Evolutionary conservation across 2,888 invertebrate genomes (phyloP).

Genomic region (Podotricha telesiphe): DNA sequence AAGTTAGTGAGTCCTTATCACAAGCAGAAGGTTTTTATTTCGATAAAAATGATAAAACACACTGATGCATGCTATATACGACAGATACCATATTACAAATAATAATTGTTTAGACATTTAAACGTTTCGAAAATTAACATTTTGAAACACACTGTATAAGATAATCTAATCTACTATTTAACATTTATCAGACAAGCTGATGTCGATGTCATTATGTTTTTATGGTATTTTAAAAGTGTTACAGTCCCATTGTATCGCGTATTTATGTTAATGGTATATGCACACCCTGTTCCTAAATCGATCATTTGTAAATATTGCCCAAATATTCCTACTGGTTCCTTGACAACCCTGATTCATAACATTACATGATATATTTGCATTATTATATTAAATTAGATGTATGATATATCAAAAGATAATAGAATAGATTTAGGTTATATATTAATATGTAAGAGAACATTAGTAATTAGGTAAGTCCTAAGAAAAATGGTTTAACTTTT

Average conservation of each 20-base stretch:
- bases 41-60: neutral
- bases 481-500: slow-evolving; percentile 61
- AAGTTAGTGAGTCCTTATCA: neutral
- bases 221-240: slow-evolving; percentile 30
- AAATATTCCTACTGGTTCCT: neutral
- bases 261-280: slow-evolving; percentile 24
- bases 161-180: slow-evolving; percentile 5
- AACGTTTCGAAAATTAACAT: neutral
- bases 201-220: slow-evolving; percentile 26
- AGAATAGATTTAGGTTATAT: neutral
- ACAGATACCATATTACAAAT: neutral
- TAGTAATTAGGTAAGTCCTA: neutral
- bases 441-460: neutral
- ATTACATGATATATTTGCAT: slow-evolving; percentile 6
- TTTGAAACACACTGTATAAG: neutral
- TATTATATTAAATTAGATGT: slow-evolving; percentile 1
- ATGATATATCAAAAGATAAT: neutral
- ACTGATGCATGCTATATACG: neutral
- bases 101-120: neutral
- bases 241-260: slow-evolving; percentile 23
- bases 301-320: slow-evolving; percentile 27
- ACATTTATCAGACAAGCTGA: slow-evolving; percentile 42
- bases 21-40: too few relatives aligned
- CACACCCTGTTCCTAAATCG: slow-evolving; percentile 14
- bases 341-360: slow-evolving; percentile 6